Evolutionary conservation across 2,888 invertebrate genomes (phyloP).

Genomic region (Heliconius cydno): DNA sequence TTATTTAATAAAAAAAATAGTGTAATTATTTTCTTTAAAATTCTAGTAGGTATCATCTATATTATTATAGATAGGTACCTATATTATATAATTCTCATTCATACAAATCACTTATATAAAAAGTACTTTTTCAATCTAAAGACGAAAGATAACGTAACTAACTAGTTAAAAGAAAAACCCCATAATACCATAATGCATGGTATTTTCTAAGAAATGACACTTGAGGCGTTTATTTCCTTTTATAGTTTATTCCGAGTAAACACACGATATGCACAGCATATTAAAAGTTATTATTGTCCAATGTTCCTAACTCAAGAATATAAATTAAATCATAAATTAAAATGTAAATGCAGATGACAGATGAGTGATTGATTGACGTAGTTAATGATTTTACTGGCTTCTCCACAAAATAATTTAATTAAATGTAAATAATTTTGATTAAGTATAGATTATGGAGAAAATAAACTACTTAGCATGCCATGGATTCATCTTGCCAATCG

Average conservation of each 20-base stretch:
- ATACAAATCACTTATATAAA: background rate
- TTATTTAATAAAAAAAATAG: background rate
- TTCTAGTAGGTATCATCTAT: too few species aligned
- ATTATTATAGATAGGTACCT: too few species aligned
- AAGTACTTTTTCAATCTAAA: background rate
- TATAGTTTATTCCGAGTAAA: background rate
- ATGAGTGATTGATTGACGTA: background rate
- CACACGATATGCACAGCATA: background rate
- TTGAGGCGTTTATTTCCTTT: background rate
- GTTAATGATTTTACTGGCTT: background rate
- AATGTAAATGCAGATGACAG: background rate
- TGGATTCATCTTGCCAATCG: background rate
- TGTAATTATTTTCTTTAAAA: background rate
- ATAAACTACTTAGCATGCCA: background rate
- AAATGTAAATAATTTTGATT: background rate
- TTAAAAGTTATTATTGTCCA: background rate
- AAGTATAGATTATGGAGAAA: background rate
- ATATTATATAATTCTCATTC: too few species aligned
- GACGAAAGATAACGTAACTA: background rate
- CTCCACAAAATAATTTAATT: background rate
- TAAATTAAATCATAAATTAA: background rate
- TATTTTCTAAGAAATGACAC: conserved; percentile 13
- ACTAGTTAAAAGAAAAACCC: background rate
- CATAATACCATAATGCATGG: background rate
- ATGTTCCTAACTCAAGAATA: background rate